Evolutionary conservation across 2,888 invertebrate genomes (phyloP).

Genomic region (Clitarchus hookeri): DNA sequence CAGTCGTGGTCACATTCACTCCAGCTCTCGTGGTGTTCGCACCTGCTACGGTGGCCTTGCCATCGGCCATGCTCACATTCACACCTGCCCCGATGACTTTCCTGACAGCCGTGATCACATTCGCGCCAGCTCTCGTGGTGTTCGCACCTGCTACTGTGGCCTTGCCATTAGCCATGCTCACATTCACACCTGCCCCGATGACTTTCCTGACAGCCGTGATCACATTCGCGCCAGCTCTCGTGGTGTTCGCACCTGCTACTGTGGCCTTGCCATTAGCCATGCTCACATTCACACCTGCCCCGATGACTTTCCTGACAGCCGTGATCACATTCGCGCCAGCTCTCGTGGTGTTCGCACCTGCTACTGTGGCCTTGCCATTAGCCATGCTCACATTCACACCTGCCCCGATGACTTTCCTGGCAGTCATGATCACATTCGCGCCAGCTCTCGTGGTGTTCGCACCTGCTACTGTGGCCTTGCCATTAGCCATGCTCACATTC

Average conservation of each 20-base stretch:
- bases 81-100: neutral
- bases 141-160: neutral
- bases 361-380: too few relatives aligned
- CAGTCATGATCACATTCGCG: neutral
- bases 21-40: neutral
- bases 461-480: too few relatives aligned
- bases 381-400: neutral
- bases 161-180: neutral
- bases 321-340: neutral
- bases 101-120: neutral
- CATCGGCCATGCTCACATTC: too few relatives aligned
- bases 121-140: neutral
- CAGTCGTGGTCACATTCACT: neutral
- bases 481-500: neutral
- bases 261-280: neutral
- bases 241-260: neutral
- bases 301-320: neutral
- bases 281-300: neutral
- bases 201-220: neutral
- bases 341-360: too few relatives aligned
- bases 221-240: neutral
- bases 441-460: too few relatives aligned
- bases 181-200: neutral
- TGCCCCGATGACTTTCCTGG: neutral
- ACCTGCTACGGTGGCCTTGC: too few relatives aligned